These are phyloP conservation scores for Ceratina japonica DNA, from an alignment of 1,140 invertebrate genomes.

Conservation along the genomic window DNA sequence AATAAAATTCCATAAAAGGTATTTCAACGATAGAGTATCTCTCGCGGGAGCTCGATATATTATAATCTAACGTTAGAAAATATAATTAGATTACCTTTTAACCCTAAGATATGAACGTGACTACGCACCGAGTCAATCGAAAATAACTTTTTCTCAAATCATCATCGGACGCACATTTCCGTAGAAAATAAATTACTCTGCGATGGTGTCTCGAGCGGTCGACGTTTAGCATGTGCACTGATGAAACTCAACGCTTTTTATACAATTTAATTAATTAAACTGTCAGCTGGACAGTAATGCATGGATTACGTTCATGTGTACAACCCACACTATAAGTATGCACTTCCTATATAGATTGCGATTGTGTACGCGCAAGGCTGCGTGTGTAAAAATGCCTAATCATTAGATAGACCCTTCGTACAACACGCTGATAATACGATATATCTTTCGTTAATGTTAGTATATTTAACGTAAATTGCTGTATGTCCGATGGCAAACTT, in stretches of 20 bases:
- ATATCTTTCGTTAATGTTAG: background rate
- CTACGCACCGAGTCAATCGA: conserved; percentile 23
- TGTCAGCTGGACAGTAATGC: conserved; percentile 48
- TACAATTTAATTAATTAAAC: conserved; percentile 48
- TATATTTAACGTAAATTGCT: conserved; percentile 18
- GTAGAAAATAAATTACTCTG: conserved; percentile 27
- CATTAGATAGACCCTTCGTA: conserved; percentile 16
- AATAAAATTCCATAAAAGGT: background rate
- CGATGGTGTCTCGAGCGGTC: conserved; percentile 9
- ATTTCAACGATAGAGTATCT: background rate
- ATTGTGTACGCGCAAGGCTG: background rate
- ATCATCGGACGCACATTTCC: conserved; percentile 28
- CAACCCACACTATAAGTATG: background rate
- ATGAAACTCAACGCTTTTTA: conserved; percentile 13
- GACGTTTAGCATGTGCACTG: conserved; percentile 14
- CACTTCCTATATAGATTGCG: conserved; percentile 12
- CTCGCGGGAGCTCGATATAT: background rate
- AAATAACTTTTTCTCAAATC: conserved; percentile 33
- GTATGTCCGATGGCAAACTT: background rate
- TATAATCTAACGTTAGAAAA: conserved; percentile 11
- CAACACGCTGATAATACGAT: background rate
- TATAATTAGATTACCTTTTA: conserved; percentile 51
- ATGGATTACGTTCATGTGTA: conserved; percentile 24
- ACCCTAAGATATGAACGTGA: conserved; percentile 30
- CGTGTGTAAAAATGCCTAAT: conserved; percentile 32